Evolutionary conservation across 2,113 vertebrate species (phyloP).

Genomic region (Columbina picui): DNA sequence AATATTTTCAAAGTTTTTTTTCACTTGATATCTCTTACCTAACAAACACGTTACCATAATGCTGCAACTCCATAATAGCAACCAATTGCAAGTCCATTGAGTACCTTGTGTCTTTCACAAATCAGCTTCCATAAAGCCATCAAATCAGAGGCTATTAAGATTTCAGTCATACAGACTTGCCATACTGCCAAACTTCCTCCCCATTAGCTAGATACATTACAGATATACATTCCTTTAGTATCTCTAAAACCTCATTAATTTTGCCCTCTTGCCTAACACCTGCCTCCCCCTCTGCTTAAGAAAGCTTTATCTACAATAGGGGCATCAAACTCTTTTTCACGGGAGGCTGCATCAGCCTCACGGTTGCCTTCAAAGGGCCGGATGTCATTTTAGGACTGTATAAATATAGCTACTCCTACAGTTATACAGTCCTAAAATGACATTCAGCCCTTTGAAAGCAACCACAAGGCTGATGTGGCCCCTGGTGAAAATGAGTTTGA

Average conservation of each 20-base stretch:
- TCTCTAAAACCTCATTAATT: background rate
- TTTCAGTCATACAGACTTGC: background rate
- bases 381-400: no score
- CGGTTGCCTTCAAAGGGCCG: no score
- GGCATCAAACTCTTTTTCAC: no score
- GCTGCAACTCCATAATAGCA: accelerated
- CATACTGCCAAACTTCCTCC: background rate
- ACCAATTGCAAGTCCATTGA: background rate
- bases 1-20: background rate
- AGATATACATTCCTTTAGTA: background rate
- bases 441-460: no score
- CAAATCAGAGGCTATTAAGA: background rate
- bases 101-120: accelerated
- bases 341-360: no score
- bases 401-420: no score
- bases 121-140: background rate
- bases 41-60: background rate
- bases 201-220: background rate
- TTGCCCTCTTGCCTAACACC: background rate
- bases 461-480: no score
- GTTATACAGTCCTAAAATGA: no score
- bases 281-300: background rate
- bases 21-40: background rate
- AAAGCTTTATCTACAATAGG: background rate
- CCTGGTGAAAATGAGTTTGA: no score